These are phyloP conservation scores for Odontamblyopus lacepedii DNA, from an alignment of 2,797 vertebrate genomes.

Conservation along the genomic window DNA sequence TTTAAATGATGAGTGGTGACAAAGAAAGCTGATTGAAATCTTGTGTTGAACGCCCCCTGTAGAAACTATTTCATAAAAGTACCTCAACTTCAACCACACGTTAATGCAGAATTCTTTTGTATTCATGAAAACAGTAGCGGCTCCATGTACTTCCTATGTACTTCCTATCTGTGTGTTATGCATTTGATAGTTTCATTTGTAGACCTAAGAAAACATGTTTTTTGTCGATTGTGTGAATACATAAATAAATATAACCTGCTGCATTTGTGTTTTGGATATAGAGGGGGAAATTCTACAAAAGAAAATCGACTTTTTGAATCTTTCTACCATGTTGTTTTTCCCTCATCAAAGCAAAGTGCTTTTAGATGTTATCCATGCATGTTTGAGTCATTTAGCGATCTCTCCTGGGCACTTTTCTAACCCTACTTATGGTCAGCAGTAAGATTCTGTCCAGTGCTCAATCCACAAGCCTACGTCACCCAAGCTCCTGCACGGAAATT, in stretches of 20 bases:
- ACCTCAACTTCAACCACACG: not conserved
- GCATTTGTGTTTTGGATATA: too few species aligned
- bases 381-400: too few species aligned
- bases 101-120: not conserved
- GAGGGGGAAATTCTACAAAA: too few species aligned
- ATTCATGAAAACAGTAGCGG: conserved; percentile 1
- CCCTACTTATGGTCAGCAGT: too few species aligned
- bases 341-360: too few species aligned
- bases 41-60: conserved; percentile 6
- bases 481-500: too few species aligned
- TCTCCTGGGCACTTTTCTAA: too few species aligned
- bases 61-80: not conserved
- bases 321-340: too few species aligned
- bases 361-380: too few species aligned
- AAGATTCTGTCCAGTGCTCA: too few species aligned
- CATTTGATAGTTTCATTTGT: not conserved
- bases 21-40: conserved; percentile 11
- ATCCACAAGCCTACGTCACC: too few species aligned
- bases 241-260: not conserved
- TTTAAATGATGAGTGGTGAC: conserved; percentile 4
- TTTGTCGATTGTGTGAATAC: not conserved
- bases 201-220: not conserved
- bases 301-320: too few species aligned
- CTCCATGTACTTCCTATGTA: conserved; percentile 20
- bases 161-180: not conserved